Percentiles rank a stretch among this genome's conserved stretches.
Conservation (phyloP, 1,140 invertebrate genomes). For the Eupeodes corollae region DNA sequence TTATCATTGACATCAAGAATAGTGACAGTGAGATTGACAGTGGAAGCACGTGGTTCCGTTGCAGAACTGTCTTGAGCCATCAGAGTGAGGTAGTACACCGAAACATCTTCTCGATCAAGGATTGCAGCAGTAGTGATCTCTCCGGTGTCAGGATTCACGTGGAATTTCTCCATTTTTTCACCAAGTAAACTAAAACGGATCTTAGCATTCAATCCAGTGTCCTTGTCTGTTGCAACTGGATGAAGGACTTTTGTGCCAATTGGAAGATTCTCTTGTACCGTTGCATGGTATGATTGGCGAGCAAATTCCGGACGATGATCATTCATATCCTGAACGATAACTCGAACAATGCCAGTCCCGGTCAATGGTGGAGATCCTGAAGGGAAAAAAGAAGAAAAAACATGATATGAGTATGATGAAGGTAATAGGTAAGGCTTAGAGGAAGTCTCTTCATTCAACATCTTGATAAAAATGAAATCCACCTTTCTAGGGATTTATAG, state of each 20-base stretch:
- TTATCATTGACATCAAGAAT: slow-evolving; percentile 83
- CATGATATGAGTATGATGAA: neutral
- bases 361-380: slow-evolving; percentile 78
- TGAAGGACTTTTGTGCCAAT: slow-evolving; percentile 58
- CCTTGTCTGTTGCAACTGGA: slow-evolving; percentile 65
- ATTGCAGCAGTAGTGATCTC: slow-evolving; percentile 56
- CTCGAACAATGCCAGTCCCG: slow-evolving; percentile 72
- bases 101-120: slow-evolving; percentile 68
- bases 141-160: slow-evolving; percentile 61
- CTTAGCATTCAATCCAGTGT: slow-evolving; percentile 71
- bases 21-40: slow-evolving; percentile 68
- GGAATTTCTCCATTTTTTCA: slow-evolving; percentile 65
- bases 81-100: slow-evolving; percentile 66
- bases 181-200: slow-evolving; percentile 71
- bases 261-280: slow-evolving; percentile 64
- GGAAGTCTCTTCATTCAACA: no score
- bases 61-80: slow-evolving; percentile 78
- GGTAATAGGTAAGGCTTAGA: no score
- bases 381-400: slow-evolving; percentile 30
- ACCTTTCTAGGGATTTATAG: no score
- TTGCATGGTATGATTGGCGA: slow-evolving; percentile 62
- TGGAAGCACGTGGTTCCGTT: slow-evolving; percentile 63
- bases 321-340: slow-evolving; percentile 87
- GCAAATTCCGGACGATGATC: slow-evolving; percentile 82
- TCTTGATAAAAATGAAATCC: no score